These are phyloP conservation scores for Lypha dubia DNA, from an alignment of 2,888 invertebrate genomes.

Conservation along the genomic window DNA sequence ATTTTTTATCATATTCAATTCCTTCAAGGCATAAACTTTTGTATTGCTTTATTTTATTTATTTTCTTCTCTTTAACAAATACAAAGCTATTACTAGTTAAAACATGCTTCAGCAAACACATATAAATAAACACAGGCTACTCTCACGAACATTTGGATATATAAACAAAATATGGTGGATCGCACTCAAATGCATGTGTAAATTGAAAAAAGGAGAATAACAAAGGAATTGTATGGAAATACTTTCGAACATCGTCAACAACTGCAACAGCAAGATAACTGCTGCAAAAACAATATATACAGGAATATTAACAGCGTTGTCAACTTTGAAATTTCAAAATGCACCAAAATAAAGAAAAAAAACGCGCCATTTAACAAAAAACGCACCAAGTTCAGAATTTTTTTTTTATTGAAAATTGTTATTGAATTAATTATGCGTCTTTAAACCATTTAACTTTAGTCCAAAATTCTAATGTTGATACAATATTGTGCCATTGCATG, in stretches of 20 bases:
- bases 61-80: background rate
- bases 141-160: background rate
- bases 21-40: slow-evolving; percentile 58
- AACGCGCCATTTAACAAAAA: too few species aligned
- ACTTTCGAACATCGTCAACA: slow-evolving; percentile 45
- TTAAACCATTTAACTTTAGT: too few species aligned
- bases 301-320: slow-evolving; percentile 9
- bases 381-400: too few species aligned
- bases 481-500: too few species aligned
- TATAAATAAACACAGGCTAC: background rate
- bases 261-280: slow-evolving; percentile 20
- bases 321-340: too few species aligned
- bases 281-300: background rate
- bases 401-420: too few species aligned
- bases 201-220: slow-evolving; percentile 1
- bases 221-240: slow-evolving; percentile 43
- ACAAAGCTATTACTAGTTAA: slow-evolving; percentile 36
- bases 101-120: slow-evolving; percentile 26
- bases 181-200: background rate
- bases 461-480: too few species aligned
- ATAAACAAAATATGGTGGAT: background rate
- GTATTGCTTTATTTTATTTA: slow-evolving; percentile 13
- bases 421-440: too few species aligned
- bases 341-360: too few species aligned
- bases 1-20: slow-evolving; percentile 51